Percentiles rank a stretch among this genome's conserved stretches.
Evolutionary conservation across 2,113 vertebrate genomes (phyloP).

Genomic region (Macrotis lagotis): DNA sequence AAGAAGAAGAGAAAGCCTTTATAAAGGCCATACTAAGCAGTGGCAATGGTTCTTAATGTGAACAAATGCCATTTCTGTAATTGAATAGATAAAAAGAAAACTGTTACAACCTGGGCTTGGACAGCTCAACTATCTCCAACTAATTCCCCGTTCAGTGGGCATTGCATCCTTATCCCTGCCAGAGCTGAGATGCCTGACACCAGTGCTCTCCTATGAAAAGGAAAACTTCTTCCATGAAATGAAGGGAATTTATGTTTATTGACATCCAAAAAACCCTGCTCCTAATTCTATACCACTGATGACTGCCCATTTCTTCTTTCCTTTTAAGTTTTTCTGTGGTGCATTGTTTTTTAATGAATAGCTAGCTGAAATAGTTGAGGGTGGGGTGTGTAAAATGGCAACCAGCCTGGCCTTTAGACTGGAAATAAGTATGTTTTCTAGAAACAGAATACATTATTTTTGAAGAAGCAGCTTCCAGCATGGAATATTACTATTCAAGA

Average conservation of each 20-base stretch:
- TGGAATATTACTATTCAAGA: conserved; percentile 69
- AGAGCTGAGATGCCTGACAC: background rate
- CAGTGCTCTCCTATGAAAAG: background rate
- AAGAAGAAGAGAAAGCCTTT: background rate
- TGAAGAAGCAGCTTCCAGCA: conserved; percentile 66
- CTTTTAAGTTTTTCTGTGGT: background rate
- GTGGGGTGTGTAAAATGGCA: conserved; percentile 45
- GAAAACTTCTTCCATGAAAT: background rate
- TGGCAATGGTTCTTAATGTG: background rate
- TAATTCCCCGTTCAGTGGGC: background rate
- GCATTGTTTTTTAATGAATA: conserved; percentile 73
- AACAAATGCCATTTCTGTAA: background rate
- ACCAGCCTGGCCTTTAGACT: conserved; percentile 68
- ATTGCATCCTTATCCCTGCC: background rate
- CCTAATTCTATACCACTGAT: background rate
- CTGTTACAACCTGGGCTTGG: background rate
- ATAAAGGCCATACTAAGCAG: background rate
- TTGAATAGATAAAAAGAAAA: background rate
- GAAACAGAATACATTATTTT: conserved; percentile 73
- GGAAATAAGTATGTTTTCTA: conserved; percentile 70
- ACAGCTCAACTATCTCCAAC: background rate
- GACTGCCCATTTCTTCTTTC: conserved; percentile 16
- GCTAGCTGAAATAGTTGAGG: conserved; percentile 58
- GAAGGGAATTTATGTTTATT: background rate
- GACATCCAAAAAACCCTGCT: background rate